phyloP scores from a whole-genome alignment of 2,113 vertebrate species.

The Zapornia atra region DNA sequence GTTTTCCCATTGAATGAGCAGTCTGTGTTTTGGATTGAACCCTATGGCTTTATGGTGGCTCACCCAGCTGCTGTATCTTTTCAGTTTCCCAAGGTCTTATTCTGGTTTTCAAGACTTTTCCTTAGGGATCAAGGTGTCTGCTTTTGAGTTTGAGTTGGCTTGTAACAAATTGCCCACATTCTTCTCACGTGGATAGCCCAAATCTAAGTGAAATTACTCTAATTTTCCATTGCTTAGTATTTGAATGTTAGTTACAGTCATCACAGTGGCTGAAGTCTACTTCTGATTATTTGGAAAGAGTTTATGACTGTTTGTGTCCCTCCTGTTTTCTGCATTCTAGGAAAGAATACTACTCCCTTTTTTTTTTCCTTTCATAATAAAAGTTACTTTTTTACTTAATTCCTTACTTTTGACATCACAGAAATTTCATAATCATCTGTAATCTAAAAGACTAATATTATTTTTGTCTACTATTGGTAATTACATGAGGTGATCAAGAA shows the following conservation, averaged over 20 bases:
- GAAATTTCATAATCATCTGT: neutral
- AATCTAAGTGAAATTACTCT: neutral
- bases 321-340: neutral
- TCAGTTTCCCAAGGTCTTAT: neutral
- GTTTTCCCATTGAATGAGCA: neutral
- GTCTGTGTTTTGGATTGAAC: neutral
- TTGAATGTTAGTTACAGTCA: neutral
- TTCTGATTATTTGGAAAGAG: neutral
- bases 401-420: neutral
- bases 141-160: neutral
- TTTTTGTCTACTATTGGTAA: neutral
- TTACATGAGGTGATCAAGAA: neutral
- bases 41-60: neutral
- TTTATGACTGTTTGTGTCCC: neutral
- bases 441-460: neutral
- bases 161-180: neutral
- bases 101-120: neutral
- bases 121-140: neutral
- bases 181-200: neutral
- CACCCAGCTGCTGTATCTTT: neutral
- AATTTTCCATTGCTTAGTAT: neutral
- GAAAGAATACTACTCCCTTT: neutral
- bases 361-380: neutral
- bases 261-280: neutral
- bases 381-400: neutral